phyloP scores from a whole-genome alignment of 2,797 vertebrate genomes.

The Cuniculus paca region DNA sequence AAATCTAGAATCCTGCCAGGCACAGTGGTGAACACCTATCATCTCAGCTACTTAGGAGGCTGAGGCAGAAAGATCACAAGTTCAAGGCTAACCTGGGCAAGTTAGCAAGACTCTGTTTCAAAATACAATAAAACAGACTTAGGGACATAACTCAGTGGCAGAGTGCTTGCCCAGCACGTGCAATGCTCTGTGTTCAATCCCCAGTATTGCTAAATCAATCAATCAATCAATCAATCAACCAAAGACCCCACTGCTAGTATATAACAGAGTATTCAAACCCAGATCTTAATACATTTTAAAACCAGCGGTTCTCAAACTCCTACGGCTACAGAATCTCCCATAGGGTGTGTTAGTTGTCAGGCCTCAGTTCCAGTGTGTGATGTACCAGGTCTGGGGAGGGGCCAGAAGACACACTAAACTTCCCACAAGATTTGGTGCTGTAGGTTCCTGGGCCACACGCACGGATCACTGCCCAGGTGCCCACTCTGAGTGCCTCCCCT shows the following conservation, averaged over 20 bases:
- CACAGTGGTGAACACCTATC: not conserved
- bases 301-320: not conserved
- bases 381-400: fast-evolving
- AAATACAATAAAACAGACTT: not conserved
- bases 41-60: not conserved
- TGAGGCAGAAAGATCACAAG: not conserved
- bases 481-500: not conserved
- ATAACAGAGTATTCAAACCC: not conserved
- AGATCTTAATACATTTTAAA: not conserved
- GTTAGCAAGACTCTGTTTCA: not conserved
- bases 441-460: fast-evolving
- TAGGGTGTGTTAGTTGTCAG: no score
- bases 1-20: not conserved
- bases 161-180: not conserved
- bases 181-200: not conserved
- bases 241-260: not conserved
- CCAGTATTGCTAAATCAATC: not conserved
- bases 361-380: not conserved
- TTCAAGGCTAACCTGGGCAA: not conserved
- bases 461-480: not conserved
- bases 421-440: not conserved
- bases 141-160: not conserved
- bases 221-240: not conserved
- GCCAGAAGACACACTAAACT: not conserved
- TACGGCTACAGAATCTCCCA: not conserved